These are phyloP conservation scores for Sinonovacula constricta DNA, from an alignment of 1,140 invertebrate genomes.

Conservation along the genomic window DNA sequence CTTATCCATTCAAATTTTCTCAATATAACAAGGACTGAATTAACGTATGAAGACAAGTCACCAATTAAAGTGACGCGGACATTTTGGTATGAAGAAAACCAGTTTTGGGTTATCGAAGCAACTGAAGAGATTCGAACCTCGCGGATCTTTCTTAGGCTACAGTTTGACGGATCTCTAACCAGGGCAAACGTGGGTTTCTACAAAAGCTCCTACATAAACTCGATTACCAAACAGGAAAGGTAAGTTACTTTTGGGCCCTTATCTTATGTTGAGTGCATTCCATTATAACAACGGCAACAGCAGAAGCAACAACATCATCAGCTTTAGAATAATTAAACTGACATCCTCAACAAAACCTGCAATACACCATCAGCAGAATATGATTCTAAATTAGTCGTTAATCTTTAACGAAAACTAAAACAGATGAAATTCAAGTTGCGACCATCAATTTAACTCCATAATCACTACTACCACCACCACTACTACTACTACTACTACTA, in stretches of 20 bases:
- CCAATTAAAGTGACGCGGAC: constrained; percentile 67
- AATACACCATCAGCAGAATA: too few relatives aligned
- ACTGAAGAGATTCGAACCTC: constrained; percentile 79
- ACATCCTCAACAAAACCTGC: too few relatives aligned
- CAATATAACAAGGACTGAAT: constrained; percentile 70
- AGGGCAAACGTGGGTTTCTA: constrained; percentile 88
- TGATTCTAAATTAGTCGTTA: too few relatives aligned
- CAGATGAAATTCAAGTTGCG: too few relatives aligned
- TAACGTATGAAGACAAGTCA: constrained; percentile 50
- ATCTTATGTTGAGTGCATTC: too few relatives aligned
- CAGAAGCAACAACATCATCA: too few relatives aligned
- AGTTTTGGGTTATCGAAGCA: constrained; percentile 84
- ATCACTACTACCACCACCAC: constrained; percentile 13
- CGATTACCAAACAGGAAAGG: constrained; percentile 77
- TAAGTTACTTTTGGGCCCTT: too few relatives aligned
- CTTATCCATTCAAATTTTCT: constrained; percentile 78
- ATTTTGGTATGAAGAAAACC: constrained; percentile 81
- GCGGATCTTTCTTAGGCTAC: constrained; percentile 73
- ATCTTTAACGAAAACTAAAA: too few relatives aligned
- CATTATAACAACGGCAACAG: too few relatives aligned
- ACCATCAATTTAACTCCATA: too few relatives aligned
- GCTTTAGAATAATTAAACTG: too few relatives aligned
- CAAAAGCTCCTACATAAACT: constrained; percentile 85
- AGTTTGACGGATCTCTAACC: constrained; percentile 85
- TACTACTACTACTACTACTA: constrained; percentile 6